These are phyloP conservation scores for Australoheros facetus DNA, from an alignment of 2,797 vertebrate genomes.

Conservation along the genomic window DNA sequence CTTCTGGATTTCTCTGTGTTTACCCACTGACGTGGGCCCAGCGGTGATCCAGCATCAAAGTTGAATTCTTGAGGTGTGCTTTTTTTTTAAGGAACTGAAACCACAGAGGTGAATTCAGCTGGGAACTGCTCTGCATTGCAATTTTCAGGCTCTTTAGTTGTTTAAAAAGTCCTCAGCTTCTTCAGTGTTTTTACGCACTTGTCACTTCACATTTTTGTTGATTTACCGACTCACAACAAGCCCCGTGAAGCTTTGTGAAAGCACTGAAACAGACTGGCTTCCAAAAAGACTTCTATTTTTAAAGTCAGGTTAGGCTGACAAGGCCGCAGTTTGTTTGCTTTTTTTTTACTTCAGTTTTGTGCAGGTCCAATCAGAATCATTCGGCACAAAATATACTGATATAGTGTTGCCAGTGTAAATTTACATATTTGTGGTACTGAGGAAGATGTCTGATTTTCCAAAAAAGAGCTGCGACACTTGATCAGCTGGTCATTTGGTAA, in stretches of 20 bases:
- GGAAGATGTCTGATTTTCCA: neutral
- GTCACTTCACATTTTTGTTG: slow-evolving; percentile 14
- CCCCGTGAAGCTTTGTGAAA: slow-evolving; percentile 3
- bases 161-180: slow-evolving; percentile 16
- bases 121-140: neutral
- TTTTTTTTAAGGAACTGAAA: slow-evolving; percentile 11
- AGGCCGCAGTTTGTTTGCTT: neutral
- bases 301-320: slow-evolving; percentile 15
- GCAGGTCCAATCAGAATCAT: neutral
- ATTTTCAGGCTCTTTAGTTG: slow-evolving; percentile 6
- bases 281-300: slow-evolving; percentile 25
- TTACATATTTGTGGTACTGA: neutral
- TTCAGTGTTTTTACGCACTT: slow-evolving; percentile 1
- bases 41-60: slow-evolving; percentile 1
- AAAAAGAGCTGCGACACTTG: neutral
- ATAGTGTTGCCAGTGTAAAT: neutral
- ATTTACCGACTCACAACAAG: slow-evolving; percentile 1
- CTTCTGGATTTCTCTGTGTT: slow-evolving; percentile 1
- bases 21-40: neutral
- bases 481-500: slow-evolving; percentile 24
- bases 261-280: slow-evolving; percentile 1
- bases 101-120: slow-evolving; percentile 7
- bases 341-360: slow-evolving; percentile 1
- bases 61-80: neutral
- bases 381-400: neutral